Percentiles rank a stretch among this genome's conserved stretches.
These are phyloP conservation scores for Xiphophorus maculatus DNA, from an alignment of 2,113 vertebrate genomes.

Conservation along the genomic window DNA sequence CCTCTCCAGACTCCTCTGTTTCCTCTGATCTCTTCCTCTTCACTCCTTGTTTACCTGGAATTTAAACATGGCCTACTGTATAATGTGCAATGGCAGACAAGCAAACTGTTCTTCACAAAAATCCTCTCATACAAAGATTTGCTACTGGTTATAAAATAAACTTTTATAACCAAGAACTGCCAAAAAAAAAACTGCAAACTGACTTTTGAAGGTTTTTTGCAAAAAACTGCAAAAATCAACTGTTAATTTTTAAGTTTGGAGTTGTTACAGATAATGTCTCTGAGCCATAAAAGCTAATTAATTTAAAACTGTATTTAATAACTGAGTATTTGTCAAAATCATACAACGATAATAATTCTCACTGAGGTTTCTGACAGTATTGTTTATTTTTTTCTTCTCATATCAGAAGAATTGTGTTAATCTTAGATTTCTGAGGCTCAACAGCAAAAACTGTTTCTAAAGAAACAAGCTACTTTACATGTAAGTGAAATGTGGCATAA, in stretches of 20 bases:
- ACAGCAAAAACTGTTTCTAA: neutral
- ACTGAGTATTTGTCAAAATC: neutral
- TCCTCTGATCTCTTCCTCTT: slow-evolving; percentile 72
- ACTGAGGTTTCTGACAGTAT: neutral
- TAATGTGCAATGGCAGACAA: neutral
- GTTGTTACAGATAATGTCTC: neutral
- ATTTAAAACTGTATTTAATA: neutral
- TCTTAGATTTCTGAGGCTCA: too few relatives aligned
- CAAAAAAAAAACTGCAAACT: too few relatives aligned
- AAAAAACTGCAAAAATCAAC: neutral
- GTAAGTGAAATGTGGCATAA: neutral
- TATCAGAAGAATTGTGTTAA: too few relatives aligned
- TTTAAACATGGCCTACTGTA: neutral
- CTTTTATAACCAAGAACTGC: neutral
- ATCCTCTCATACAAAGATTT: neutral
- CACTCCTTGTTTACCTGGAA: slow-evolving; percentile 56
- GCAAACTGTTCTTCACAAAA: neutral
- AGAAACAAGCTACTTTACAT: neutral
- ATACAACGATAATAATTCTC: too few relatives aligned
- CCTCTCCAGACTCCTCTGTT: slow-evolving; percentile 60
- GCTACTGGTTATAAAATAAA: neutral
- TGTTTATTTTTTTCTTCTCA: neutral
- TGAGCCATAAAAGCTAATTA: neutral
- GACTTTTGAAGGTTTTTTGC: too few relatives aligned
- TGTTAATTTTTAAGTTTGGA: neutral